Base-by-base conservation (phyloP, 30 jellyfish, hydroid and myxozoan species). In the Hydractinia symbiolongicarpus region DNA sequence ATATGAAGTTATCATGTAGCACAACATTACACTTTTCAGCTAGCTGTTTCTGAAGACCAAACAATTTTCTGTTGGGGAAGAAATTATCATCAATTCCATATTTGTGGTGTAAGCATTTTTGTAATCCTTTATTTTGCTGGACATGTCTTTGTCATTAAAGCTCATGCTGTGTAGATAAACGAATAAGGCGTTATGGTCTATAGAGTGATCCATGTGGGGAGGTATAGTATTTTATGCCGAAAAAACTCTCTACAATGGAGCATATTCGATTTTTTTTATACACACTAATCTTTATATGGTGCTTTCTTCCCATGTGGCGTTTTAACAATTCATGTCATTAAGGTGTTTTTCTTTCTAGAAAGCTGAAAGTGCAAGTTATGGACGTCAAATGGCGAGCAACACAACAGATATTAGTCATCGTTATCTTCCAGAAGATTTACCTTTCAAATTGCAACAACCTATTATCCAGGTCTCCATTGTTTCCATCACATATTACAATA, bases 361-460 rank as follows among this genome's bases (percentile, higher is more conserved):
- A 86, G 98, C 95, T 11, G 96, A 86, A 16, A 86, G 93, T 70
- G 83, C 98, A 3, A 64, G 84, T 7, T 81, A 83, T 83, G 98
- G 98, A n/a, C 95, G 98, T 20, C 94, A 91, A 44, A 79, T 91
- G 79, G 98, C 96, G 5, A 91, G 87, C 81, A 74, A 82, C 44
- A 85, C 95, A 5, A 72, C 85, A 5, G 98, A 91, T 57, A 62
- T 91, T 50, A 86, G 89, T 57, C 98, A 91, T 81, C 96, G 87
- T n/a, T 91, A 74, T 58, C 79, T 79, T 53, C 98, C 98, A 6
- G 96, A 85, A 70, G 89, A 79, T 55, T 61, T 86, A 50, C 91
- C 95, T 5, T 86, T 85, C 55, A 90, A 88, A n/a, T 86, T 91
- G 6, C 94, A 90, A 58, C 96, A 91, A 60, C 93, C 94, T 4